Conservation (phyloP, 2,797 vertebrate genomes). For the Amblyraja radiata region DNA sequence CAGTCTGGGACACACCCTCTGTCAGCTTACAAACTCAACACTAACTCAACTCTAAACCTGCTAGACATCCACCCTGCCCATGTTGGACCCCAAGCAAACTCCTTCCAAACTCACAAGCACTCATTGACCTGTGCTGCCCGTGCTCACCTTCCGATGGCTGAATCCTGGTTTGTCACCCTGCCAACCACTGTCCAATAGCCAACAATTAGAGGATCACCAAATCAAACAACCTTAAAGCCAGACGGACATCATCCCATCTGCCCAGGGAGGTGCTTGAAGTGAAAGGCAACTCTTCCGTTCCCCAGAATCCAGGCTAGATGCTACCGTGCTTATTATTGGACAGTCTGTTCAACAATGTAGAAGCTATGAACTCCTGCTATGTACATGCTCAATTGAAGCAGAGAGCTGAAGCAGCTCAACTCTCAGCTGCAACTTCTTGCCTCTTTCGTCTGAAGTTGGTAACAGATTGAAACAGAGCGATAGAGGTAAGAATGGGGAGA, state of each 20-base stretch:
- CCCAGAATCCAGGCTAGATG: neutral
- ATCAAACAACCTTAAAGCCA: neutral
- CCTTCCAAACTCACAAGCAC: neutral
- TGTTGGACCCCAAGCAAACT: neutral
- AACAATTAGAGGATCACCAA: neutral
- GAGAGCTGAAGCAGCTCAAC: neutral
- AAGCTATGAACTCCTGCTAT: too few relatives aligned
- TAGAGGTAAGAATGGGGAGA: neutral
- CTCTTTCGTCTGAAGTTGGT: neutral
- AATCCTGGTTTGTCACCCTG: too few relatives aligned
- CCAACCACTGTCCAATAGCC: neutral
- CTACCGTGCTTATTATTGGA: neutral
- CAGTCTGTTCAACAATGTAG: neutral
- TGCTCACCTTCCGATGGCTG: too few relatives aligned
- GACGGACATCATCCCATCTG: neutral
- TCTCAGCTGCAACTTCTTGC: neutral
- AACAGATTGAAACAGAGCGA: neutral
- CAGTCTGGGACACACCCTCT: too few relatives aligned
- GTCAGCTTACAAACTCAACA: neutral
- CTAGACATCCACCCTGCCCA: neutral
- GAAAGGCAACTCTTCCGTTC: neutral
- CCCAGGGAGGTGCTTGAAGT: too few relatives aligned
- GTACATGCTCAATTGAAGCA: neutral
- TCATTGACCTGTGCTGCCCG: neutral
- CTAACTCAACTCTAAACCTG: neutral